Evolutionary conservation across 2,888 invertebrate species (phyloP), one percentile per base, ranked within the genome.

Genomic region (Artemia sinica): DNA sequence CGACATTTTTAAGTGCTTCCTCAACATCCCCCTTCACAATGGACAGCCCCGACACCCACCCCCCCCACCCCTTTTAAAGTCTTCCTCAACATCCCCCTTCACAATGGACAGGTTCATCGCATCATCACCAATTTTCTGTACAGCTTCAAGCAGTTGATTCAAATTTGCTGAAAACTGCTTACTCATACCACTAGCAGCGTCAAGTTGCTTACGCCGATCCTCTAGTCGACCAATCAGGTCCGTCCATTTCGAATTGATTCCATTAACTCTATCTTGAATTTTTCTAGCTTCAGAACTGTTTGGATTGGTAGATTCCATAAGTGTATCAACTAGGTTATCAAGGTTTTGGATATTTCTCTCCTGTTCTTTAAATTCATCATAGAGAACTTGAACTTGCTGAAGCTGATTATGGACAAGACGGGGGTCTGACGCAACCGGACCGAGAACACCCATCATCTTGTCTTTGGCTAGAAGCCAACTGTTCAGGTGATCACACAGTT

Each of bases 321-420:
- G 86, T 14, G 85, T 84, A 66, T 86, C 85, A 0, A 89, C 91
- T 50, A 90, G 84, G 73, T 88, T 86, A 73, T 91, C 85, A 72
- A 95, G 81, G 76, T 91, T 89, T 71, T 88, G 85, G 71, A 95
- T 80, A 74, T 91, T 89, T 0, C 93, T 91, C 76, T 94, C 91
- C 77, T 96, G 94, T 0, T 88, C 86, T 71, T 91, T 84, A 82
- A 95, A 89, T 80, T 97, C 96, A 77, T 96, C 96, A 71, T 94
- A 85, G 67, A 97, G 82, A 0, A 96, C 79, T 75, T 81, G 78
- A 67, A 82, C 81, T 82, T 93, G 93, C 76, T 94, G 92, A 18
- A 94, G 89, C 82, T 96, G 96, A 52, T 91, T 92, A 76, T 91
- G 89, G 4, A 95, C 91, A 87, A 95, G 90, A 69, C 93, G 83